Evolutionary conservation across 2,797 vertebrate species (phyloP).

Genomic region (Eleutherodactylus coqui): DNA sequence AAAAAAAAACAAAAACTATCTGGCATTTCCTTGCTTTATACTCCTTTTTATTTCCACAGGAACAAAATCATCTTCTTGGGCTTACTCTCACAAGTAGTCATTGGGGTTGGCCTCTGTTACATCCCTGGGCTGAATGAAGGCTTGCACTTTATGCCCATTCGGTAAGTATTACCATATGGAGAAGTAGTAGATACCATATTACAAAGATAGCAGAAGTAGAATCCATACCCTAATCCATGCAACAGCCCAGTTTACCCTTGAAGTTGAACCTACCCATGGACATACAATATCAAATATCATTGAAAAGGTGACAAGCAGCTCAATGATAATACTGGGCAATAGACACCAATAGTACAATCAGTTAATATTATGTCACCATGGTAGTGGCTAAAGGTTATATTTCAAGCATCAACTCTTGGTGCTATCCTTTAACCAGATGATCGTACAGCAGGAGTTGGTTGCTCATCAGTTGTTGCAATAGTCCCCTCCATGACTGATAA

Average conservation of each 20-base stretch:
- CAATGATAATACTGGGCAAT: background rate
- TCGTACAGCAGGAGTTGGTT: background rate
- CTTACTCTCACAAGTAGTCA: slow-evolving; percentile 41
- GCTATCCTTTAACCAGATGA: background rate
- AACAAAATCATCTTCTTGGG: slow-evolving; percentile 57
- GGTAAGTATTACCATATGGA: slow-evolving; percentile 32
- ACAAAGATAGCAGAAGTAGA: background rate
- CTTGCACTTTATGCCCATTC: slow-evolving; percentile 48
- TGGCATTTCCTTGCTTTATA: background rate
- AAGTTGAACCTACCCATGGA: background rate
- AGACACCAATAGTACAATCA: background rate
- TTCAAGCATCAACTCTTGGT: background rate
- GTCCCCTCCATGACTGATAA: background rate
- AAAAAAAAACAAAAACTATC: background rate
- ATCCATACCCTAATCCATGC: background rate
- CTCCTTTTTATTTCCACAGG: slow-evolving; percentile 17
- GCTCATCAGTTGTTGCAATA: no score
- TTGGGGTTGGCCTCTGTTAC: slow-evolving; percentile 34
- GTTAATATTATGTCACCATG: background rate
- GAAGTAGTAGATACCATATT: background rate
- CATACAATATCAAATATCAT: background rate
- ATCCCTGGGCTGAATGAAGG: slow-evolving; percentile 42
- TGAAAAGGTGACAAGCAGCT: no score
- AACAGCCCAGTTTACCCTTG: background rate
- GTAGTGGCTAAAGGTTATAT: background rate